phyloP scores from a whole-genome alignment of 2,113 vertebrate genomes.

The Pipra filicauda region DNA sequence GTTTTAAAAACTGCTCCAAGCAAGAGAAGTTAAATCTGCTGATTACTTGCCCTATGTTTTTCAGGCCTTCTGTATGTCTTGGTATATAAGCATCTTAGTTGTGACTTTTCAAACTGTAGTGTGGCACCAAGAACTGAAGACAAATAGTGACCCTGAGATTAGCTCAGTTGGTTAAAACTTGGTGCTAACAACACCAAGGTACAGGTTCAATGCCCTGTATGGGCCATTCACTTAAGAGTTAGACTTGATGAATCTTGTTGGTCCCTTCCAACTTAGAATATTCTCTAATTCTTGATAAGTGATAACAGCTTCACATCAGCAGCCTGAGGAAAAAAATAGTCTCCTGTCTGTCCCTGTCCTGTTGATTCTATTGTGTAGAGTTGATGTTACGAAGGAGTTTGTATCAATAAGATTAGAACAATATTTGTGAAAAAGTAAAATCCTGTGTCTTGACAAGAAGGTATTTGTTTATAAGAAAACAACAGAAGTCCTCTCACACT shows the following conservation, averaged over 20 bases:
- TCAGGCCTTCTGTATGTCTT: background rate
- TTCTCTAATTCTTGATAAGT: background rate
- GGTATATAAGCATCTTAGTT: background rate
- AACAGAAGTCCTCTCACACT: background rate
- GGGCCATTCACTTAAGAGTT: no score
- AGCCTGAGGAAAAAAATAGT: background rate
- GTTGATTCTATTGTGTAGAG: background rate
- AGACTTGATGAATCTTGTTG: no score
- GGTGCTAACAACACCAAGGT: no score
- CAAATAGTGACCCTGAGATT: background rate
- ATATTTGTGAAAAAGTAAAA: background rate
- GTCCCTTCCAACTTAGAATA: no score
- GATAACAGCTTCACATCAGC: background rate
- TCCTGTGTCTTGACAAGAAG: background rate
- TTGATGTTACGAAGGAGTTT: background rate
- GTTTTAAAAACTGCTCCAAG: background rate
- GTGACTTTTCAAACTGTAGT: background rate
- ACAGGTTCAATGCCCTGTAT: no score
- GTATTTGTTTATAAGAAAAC: background rate
- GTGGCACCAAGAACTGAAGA: background rate
- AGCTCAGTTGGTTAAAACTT: no score
- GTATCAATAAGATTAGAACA: background rate
- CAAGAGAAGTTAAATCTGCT: background rate
- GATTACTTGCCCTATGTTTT: background rate
- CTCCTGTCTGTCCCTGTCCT: background rate